These are phyloP conservation scores for Apteryx mantelli DNA, from an alignment of 2,113 vertebrate genomes.

Conservation along the genomic window DNA sequence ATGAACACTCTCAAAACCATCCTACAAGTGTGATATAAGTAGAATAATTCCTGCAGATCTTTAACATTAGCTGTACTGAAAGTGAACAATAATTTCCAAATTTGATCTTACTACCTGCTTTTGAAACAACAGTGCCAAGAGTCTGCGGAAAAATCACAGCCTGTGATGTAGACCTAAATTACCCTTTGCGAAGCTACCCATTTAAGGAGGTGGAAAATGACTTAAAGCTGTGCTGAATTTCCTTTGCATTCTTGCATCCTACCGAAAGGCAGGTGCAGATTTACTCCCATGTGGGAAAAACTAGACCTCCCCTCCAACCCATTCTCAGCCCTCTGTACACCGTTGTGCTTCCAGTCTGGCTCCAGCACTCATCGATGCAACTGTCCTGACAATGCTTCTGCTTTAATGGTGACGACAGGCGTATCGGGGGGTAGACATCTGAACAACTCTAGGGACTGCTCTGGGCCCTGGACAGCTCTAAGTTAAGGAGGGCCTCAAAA, in stretches of 20 bases:
- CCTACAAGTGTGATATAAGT: neutral
- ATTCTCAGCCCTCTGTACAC: neutral
- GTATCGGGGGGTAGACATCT: neutral
- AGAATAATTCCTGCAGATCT: neutral
- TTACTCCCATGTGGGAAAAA: neutral
- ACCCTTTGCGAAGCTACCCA: neutral
- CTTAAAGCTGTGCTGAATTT: neutral
- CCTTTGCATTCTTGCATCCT: neutral
- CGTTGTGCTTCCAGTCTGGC: neutral
- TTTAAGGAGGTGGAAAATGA: neutral
- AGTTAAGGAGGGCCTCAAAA: neutral
- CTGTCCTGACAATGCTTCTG: neutral
- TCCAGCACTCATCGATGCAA: neutral
- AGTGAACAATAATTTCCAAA: neutral
- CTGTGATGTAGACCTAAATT: neutral
- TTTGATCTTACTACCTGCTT: neutral
- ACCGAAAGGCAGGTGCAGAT: neutral
- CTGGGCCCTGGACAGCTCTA: neutral
- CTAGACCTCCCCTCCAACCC: neutral
- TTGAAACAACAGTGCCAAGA: neutral
- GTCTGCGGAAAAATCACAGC: neutral
- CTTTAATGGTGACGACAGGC: neutral
- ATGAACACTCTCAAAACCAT: neutral
- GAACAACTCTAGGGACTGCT: neutral
- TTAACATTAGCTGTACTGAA: neutral